Base-by-base conservation (phyloP, 92 coral and sea anemone genomes). In the Virgularia gustaviana region DNA sequence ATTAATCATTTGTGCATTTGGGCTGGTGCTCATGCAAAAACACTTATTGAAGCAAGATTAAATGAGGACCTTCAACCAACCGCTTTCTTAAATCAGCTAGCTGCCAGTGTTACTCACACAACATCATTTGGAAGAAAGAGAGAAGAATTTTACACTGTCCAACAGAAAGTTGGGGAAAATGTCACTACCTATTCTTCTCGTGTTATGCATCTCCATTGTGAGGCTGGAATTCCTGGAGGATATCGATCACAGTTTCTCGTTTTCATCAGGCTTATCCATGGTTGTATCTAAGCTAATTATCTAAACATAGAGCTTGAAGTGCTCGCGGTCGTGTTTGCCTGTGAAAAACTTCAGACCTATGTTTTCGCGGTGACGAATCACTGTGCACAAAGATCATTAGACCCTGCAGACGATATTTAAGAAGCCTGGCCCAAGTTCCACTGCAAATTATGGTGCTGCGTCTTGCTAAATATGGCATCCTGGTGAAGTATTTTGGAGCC, bases 1-100 rank as follows among this genome's bases (percentile, higher is more conserved):
- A 22, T 74, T 2, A 84, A 84, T 63, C 82, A 81, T 37, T 31
- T 81, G 1, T 81, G 43, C 68, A 76, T 85, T 83, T 76, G 80
- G 83, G 89, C 80, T 20, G 85, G 85, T 35, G 85, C 88, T 29
- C 88, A 84, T 27, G 88, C 88, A 18, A 85, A 83, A 73, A 71
- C 88, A 8, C 72, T 79, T 2, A 65, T 83, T n/a, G 88, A 83
- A 62, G 88, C 85, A 64, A 44, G 78, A 43, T 52, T 53, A n/a
- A 55, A 51, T 37, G 84, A 83, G 45, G 88, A 79, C 77, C 81
- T 77, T 3, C 38, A 30, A 2, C 81, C 85, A 27, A 23, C 78
- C 34, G 60, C 33, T 52, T 73, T 83, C 42, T 63, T 83, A 55
- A 71, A 79, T 55, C 84, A 83, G 58, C 76, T 83, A 24, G 81